These are phyloP conservation scores for Cancer borealis DNA, from an alignment of 2,888 invertebrate genomes.

Conservation along the genomic window DNA sequence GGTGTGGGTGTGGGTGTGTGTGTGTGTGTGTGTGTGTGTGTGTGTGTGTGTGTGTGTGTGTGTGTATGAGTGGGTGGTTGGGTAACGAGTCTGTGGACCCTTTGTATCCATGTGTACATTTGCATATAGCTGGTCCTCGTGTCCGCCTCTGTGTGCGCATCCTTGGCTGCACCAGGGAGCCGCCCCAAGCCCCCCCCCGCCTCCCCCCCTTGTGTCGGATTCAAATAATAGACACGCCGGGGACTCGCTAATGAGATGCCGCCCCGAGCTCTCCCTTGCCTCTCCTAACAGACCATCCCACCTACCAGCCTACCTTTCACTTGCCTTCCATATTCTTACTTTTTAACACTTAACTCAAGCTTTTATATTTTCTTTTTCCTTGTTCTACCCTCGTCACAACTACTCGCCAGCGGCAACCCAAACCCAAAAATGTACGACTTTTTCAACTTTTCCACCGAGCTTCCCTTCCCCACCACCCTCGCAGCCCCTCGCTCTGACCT, in stretches of 20 bases:
- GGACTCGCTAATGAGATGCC: neutral
- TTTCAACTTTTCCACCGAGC: too few species aligned
- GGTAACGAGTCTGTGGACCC: neutral
- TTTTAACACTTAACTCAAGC: neutral
- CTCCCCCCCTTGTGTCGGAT: neutral
- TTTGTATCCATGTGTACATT: slow-evolving; percentile 13
- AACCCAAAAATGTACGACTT: too few species aligned
- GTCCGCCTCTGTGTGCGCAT: slow-evolving; percentile 6
- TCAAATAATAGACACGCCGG: neutral
- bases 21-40: slow-evolving; percentile 12
- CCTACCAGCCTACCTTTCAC: neutral
- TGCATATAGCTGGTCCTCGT: neutral
- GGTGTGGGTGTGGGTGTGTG: neutral
- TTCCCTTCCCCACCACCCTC: too few species aligned
- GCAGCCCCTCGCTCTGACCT: too few species aligned
- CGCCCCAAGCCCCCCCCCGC: neutral
- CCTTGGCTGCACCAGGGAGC: neutral
- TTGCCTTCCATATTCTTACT: neutral
- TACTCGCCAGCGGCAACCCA: too few species aligned
- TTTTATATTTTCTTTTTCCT: too few species aligned
- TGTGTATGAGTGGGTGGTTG: neutral
- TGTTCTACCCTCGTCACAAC: too few species aligned
- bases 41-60: slow-evolving; percentile 27
- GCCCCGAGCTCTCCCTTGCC: neutral
- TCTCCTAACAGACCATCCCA: neutral